A percentile compares a stretch with the other conserved stretches of the same genome.
phyloP scores from a whole-genome alignment of 2,888 invertebrate genomes.

The Scelioninae gen. 1 region DNA sequence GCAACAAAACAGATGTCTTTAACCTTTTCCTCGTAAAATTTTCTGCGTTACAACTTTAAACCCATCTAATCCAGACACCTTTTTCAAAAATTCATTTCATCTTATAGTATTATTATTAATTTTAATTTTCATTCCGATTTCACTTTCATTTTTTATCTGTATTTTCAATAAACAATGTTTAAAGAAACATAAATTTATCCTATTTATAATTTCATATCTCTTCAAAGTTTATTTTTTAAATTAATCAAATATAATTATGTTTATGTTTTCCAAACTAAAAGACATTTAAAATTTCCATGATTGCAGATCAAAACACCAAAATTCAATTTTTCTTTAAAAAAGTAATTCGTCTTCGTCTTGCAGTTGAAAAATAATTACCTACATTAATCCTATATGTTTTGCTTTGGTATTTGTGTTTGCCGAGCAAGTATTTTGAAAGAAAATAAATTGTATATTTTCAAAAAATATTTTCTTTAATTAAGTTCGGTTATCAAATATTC shows the following conservation, averaged over 20 bases:
- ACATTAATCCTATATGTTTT: conserved; percentile 56
- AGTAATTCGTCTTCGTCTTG: conserved; percentile 20
- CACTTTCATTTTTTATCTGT: no score
- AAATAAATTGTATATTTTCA: conserved; percentile 56
- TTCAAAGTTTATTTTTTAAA: background rate
- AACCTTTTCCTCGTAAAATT: no score
- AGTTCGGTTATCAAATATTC: conserved; percentile 35
- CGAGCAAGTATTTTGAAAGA: conserved; percentile 57
- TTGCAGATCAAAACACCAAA: conserved; percentile 30
- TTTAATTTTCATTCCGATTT: no score
- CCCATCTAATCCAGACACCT: no score
- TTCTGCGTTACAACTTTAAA: no score
- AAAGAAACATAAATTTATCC: no score
- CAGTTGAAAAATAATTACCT: conserved; percentile 46
- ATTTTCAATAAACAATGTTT: no score
- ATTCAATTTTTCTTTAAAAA: conserved; percentile 33
- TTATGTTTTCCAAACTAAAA: conserved; percentile 26
- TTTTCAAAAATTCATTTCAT: no score
- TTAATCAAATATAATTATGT: no score
- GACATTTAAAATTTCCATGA: background rate
- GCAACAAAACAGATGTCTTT: no score
- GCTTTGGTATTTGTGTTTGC: conserved; percentile 54
- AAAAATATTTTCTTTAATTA: conserved; percentile 58
- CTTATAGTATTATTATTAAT: no score
- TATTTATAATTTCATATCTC: no score